Evolutionary conservation across 2,888 invertebrate genomes (phyloP).

Genomic region (Mesodorylaimus sp.): DNA sequence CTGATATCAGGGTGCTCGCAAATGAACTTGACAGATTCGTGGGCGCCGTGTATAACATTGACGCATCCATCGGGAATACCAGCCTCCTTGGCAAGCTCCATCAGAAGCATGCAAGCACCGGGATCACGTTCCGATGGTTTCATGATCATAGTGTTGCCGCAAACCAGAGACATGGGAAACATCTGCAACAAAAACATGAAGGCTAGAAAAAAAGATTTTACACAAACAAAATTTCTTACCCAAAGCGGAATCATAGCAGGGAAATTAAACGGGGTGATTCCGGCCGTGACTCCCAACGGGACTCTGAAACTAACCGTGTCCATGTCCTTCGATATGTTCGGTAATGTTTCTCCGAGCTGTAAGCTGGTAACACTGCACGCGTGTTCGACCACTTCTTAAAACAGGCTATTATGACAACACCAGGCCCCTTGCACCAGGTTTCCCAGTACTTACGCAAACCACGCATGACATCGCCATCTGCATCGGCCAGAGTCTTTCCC

Average conservation of each 20-base stretch:
- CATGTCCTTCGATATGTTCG: conserved; percentile 69
- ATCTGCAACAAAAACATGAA: conserved; percentile 31
- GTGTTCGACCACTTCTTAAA: conserved; percentile 62
- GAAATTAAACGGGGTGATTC: conserved; percentile 95
- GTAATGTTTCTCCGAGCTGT: conserved; percentile 76
- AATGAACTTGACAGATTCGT: conserved; percentile 84
- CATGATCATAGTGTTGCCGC: conserved; percentile 82
- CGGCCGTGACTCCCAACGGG: conserved; percentile 79
- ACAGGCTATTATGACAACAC: no score
- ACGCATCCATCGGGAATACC: conserved; percentile 90
- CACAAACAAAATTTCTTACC: no score
- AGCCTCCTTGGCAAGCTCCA: conserved; percentile 75
- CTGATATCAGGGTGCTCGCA: conserved; percentile 86
- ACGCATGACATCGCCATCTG: conserved; percentile 90
- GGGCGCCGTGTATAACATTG: conserved; percentile 85
- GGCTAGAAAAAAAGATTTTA: no score
- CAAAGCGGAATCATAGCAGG: conserved; percentile 99
- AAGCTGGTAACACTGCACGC: conserved; percentile 79
- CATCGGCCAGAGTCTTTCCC: conserved; percentile 87
- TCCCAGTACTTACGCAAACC: conserved; percentile 80
- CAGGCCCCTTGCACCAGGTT: no score
- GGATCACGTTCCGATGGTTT: conserved; percentile 96
- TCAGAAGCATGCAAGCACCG: conserved; percentile 80
- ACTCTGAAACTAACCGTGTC: conserved; percentile 77
- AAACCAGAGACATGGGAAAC: conserved; percentile 49